Evolutionary conservation across 2,888 invertebrate species (phyloP), one percentile per base, ranked within the genome.

Genomic region (Nowickia ferox): DNA sequence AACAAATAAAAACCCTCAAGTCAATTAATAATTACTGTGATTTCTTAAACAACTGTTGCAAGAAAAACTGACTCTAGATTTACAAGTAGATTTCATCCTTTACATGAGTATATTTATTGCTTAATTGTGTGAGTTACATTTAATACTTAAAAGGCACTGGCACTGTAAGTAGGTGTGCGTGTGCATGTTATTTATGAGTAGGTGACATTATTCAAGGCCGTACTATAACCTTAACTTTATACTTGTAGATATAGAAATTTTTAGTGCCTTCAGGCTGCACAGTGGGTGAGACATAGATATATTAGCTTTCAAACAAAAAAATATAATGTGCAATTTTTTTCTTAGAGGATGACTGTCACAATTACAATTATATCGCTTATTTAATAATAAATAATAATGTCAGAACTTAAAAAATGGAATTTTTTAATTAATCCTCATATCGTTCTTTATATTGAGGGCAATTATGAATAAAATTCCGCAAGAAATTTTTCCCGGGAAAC

Each of bases 1-100:
- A 74, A 57, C 77, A 69, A 78, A 77, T 63, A 63, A 30, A 48
- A 85, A 74, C 68, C 77, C 74, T 74, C 63, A 82, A 82, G 81
- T 85, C 81, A 85, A 85, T 85, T 85, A 82, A 82, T 82, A 82
- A 85, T 82, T 85, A 85, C 82, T 78, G 46, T 63, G 69, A 85
- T 82, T 82, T 69, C 63, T 69, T 38, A 53, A 82, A 71, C 59
- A 81, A 81, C 69, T 59, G 63, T 38, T 74, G 46, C 51, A 72
- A 55, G 44, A 38, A 30, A 53, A 57, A 48, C 10, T 55, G 78
- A 69, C 40, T 59, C 42, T 17, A 48, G 80, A 57, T 66, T 57
- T 40, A 46, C 61, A 69, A 40, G 30, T 59, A 57, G 46, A 74
- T 66, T 53, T 40, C 19, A 42, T 59, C 19, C 44, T 38, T 61